Conservation (phyloP, 2,888 invertebrate genomes). For the Netelia virgata region DNA sequence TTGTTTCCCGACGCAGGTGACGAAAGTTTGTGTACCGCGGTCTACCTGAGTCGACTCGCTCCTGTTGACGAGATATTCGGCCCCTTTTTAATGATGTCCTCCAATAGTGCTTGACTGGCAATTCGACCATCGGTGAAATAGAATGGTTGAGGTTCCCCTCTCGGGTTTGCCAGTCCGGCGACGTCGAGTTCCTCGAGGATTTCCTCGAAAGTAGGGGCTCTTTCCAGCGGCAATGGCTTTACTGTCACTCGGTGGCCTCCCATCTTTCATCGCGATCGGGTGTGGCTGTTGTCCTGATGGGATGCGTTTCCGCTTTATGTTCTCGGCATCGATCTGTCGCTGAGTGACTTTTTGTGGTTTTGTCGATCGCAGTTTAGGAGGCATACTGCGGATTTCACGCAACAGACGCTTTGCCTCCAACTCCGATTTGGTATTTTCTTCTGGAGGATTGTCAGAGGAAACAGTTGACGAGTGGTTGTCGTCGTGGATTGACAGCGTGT, state of each 20-base stretch:
- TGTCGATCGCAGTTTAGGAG: conserved; percentile 21
- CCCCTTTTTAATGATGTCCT: conserved; percentile 16
- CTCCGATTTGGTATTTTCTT: too few species aligned
- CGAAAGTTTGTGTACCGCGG: conserved; percentile 38
- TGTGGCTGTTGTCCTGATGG: neutral
- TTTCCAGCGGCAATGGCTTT: neutral
- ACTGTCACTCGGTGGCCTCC: neutral
- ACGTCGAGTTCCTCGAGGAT: neutral
- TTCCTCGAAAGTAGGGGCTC: conserved; percentile 6
- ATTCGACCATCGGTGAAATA: conserved; percentile 41
- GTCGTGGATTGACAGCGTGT: too few species aligned
- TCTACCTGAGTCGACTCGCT: conserved; percentile 18
- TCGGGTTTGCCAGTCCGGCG: neutral
- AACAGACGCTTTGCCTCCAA: too few species aligned
- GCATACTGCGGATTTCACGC: neutral
- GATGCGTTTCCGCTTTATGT: neutral
- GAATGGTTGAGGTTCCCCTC: neutral
- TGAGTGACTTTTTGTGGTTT: neutral
- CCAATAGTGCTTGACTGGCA: conserved; percentile 8
- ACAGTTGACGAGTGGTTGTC: too few species aligned
- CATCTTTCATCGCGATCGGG: neutral
- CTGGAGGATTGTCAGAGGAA: too few species aligned
- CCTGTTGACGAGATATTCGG: neutral
- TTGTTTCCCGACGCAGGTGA: conserved; percentile 26
- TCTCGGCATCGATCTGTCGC: neutral